Base-by-base conservation (phyloP, 2,113 vertebrate genomes). In the Festucalex cinctus region DNA sequence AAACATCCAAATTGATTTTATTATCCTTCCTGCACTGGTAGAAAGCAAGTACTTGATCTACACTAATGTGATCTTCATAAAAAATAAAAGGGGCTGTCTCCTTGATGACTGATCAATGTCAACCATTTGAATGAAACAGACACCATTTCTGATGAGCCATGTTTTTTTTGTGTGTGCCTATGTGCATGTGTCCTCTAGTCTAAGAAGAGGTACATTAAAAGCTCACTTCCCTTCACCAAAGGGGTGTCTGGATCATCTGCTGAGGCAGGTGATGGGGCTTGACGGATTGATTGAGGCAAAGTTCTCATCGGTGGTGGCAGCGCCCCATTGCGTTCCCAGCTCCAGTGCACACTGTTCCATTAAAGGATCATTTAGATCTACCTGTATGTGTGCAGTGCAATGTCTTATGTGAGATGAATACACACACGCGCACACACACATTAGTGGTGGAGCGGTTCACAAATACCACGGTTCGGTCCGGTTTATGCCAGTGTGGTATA, bases 281-380 rank as follows among this genome's bases (percentile, higher is more conserved):
- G 89, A 88, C 88, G 83, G 86, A 88, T 85, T 90, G 86, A 90
- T 90, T 86, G 87, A 90, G 84, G 81, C 77, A 44, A 83, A 79
- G 84, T 85, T 87, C 83, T 85, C 86, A 85, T 87, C 60, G 86
- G 86, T 82, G 69, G 83, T 82, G 86, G 87, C 86, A 81, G 87
- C 86, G 82, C 89, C 89, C 89, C 89, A 88, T 87, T 83, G 89
- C 84, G 86, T 81, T 89, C 79, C 77, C 85, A 79, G 89, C 87
- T 87, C 87, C 89, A 86, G 78, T 85, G 87, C 84, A 89, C 87
- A 89, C 86, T 84, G 86, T 87, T 86, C 89, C 87, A 90, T 90
- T 90, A 90, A 90, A 86, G 81, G 80, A 89, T 87, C 89, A 87
- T 89, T 89, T 88, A 85, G 86, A 84, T 89, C 84, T 83, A 89